Base-by-base conservation (phyloP, 2,888 invertebrate genomes). In the Carabus problematicus region DNA sequence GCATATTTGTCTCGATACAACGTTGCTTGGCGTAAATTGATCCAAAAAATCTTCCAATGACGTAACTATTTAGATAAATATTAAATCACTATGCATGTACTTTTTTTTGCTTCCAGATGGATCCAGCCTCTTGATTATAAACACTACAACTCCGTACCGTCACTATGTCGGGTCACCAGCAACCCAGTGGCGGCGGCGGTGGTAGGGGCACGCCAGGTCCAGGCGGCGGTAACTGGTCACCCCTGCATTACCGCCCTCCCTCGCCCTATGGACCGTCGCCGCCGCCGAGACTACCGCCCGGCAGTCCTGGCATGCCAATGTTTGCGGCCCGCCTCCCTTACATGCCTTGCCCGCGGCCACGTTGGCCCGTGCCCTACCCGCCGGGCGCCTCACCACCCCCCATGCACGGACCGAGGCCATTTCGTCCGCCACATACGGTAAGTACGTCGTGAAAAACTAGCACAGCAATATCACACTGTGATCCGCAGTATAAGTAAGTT, bases 201-300 rank as follows among this genome's bases (percentile, higher is more conserved):
- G 80, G 77, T 75, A 84, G 84, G 75, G 84, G 85, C 75, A 81
- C 82, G 81, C 77, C 81, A 81, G 73, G 79, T 78, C 70, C 81
- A 82, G 73, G 82, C 81, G 78, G 82, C 83, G 78, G 82, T 82
- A 78, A 84, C 85, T 81, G 81, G 77, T 89, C 89, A 60, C 86
- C 87, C 49, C 84, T 85, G 72, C 87, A 89, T 76, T 92, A 89
- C 81, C 88, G 91, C 42, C 89, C 92, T 41, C 88, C 90, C 11
- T 91, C 92, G 43, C 91, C 92, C 59, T 92, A 91, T 85, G 87
- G 88, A 8, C 89, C 91, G 1, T 89, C 91, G 74, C 90, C 91
- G 0, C 90, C 90, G n/a, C 90, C 90, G 3, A 85, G 89, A 71
- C 87, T 89, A 75, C 87, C 88, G 56, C 87, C 86, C 9, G 79